Conservation (phyloP, 2,113 vertebrate genomes). For the Terrapene triunguis region DNA sequence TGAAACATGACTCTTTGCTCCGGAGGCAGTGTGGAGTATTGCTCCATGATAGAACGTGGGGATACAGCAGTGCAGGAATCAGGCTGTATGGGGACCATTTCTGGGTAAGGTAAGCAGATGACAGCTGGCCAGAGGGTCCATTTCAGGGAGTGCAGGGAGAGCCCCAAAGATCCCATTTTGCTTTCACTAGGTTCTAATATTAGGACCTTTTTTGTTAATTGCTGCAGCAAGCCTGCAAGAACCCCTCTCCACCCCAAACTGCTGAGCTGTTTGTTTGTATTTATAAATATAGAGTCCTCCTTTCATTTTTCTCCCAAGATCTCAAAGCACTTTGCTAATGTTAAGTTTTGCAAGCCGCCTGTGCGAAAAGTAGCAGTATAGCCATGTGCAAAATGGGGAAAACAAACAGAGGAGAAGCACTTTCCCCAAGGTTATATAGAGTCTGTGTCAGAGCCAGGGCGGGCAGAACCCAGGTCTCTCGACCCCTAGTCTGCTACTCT, state of each 20-base stretch:
- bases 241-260: not conserved
- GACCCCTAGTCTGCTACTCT: not conserved
- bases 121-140: not conserved
- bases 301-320: not conserved
- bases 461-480: not conserved
- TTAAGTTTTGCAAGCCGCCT: not conserved
- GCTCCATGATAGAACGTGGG: not conserved
- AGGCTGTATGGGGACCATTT: not conserved
- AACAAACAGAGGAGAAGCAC: not conserved
- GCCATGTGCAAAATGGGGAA: not conserved
- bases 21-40: not conserved
- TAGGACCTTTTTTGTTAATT: not conserved
- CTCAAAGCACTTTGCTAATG: not conserved
- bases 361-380: not conserved
- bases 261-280: not conserved
- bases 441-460: not conserved
- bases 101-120: not conserved
- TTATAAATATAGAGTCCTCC: not conserved
- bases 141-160: not conserved
- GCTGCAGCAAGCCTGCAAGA: not conserved
- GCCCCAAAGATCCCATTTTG: not conserved
- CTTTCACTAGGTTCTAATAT: not conserved
- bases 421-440: not conserved
- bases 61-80: not conserved
- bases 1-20: not conserved